Percentiles rank a stretch among this genome's conserved stretches.
These are phyloP conservation scores for Pelodytes ibericus DNA, from an alignment of 2,797 vertebrate genomes.

Conservation along the genomic window DNA sequence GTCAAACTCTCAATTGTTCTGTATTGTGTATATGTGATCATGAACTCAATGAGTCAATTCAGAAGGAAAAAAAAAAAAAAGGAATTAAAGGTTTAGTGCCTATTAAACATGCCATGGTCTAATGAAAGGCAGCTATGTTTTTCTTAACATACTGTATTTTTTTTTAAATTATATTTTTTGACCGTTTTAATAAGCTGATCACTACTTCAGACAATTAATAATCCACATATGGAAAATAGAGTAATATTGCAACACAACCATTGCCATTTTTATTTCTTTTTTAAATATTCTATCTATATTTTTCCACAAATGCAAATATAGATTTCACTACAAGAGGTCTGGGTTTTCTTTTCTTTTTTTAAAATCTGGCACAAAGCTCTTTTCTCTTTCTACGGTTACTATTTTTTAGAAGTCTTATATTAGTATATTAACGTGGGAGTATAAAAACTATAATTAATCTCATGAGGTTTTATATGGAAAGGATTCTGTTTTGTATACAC, in stretches of 20 bases:
- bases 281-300: too few species aligned
- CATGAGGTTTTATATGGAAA: not conserved
- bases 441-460: slow-evolving; percentile 12
- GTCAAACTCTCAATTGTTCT: not conserved
- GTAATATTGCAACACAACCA: too few species aligned
- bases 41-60: slow-evolving; percentile 16
- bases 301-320: not conserved
- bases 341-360: too few species aligned
- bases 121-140: not conserved
- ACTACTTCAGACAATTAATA: too few species aligned
- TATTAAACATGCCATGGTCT: not conserved
- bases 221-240: too few species aligned
- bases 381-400: not conserved
- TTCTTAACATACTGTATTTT: too few species aligned
- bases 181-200: too few species aligned
- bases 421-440: not conserved
- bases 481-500: not conserved
- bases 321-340: not conserved
- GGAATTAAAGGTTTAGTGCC: not conserved
- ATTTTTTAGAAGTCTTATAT: not conserved
- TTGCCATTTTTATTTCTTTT: too few species aligned
- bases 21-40: not conserved
- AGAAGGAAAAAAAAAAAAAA: not conserved
- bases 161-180: too few species aligned
- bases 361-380: not conserved